These are phyloP conservation scores for Eumacrocentrus americanus DNA, from an alignment of 2,888 invertebrate genomes.

Conservation along the genomic window DNA sequence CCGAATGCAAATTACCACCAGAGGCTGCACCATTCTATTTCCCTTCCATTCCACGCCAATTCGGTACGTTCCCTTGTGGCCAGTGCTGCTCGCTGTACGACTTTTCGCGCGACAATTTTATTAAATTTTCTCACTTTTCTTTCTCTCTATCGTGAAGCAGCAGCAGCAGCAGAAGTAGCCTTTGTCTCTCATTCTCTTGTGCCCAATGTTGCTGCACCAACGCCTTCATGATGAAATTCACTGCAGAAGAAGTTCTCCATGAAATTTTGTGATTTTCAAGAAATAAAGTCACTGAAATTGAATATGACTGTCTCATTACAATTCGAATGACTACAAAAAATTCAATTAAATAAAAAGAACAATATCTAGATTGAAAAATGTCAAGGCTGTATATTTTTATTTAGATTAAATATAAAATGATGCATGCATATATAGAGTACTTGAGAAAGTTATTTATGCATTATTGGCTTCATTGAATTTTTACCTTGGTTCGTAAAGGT, in stretches of 20 bases:
- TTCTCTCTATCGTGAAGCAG: neutral
- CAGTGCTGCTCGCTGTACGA: constrained; percentile 14
- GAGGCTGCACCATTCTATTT: constrained; percentile 23
- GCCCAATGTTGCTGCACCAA: neutral
- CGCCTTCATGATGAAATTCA: constrained; percentile 7
- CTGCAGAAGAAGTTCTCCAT: neutral
- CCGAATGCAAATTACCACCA: constrained; percentile 28
- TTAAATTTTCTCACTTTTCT: constrained; percentile 22
- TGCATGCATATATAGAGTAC: no score
- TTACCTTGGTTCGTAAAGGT: neutral
- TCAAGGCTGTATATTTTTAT: no score
- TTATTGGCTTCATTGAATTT: constrained; percentile 12
- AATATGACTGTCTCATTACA: no score
- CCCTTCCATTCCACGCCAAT: constrained; percentile 27
- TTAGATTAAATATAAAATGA: neutral
- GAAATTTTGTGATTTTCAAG: neutral
- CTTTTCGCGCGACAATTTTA: constrained; percentile 29
- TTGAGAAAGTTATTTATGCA: constrained; percentile 4
- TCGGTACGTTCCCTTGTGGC: constrained; percentile 26
- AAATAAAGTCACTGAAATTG: neutral
- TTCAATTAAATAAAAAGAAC: no score
- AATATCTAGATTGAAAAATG: no score
- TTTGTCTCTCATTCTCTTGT: neutral
- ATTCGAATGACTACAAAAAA: no score
- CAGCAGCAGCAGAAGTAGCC: neutral